These are phyloP conservation scores for Chrysogorgia sp. DNA, from an alignment of 92 coral and sea anemone species.

Conservation along the genomic window DNA sequence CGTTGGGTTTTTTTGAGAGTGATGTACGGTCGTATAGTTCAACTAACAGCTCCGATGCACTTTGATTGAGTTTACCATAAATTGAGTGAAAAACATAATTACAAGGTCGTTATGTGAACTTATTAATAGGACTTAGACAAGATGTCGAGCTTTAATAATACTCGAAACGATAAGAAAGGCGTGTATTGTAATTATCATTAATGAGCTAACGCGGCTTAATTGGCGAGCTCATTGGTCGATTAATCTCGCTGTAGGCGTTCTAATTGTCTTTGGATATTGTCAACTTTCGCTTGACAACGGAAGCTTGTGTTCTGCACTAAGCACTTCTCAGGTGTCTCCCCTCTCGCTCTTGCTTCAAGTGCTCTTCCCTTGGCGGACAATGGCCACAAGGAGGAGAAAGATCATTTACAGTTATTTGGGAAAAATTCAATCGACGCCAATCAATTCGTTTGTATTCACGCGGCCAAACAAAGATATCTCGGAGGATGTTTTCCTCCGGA, in stretches of 20 bases:
- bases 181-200: constrained; percentile 38
- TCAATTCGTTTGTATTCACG: not conserved
- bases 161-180: constrained; percentile 42
- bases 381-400: not conserved
- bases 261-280: constrained; percentile 41
- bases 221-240: constrained; percentile 22
- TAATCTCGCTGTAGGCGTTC: constrained; percentile 48
- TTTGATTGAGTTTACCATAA: constrained; percentile 13
- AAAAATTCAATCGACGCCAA: not conserved
- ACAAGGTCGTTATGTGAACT: constrained; percentile 27
- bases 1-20: not conserved
- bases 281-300: constrained; percentile 21
- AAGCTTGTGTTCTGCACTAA: not conserved
- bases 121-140: constrained; percentile 44
- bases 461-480: not conserved
- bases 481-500: not conserved
- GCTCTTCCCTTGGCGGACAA: not conserved
- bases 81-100: constrained; percentile 34
- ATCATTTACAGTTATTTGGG: not conserved
- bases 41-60: not conserved
- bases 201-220: constrained; percentile 50
- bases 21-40: not conserved
- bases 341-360: not conserved
- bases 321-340: constrained; percentile 21
- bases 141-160: constrained; percentile 36